A percentile compares a stretch with the other conserved stretches of the same genome.
Conservation (phyloP, 2,888 invertebrate species). For the Cotesia congregata region DNA sequence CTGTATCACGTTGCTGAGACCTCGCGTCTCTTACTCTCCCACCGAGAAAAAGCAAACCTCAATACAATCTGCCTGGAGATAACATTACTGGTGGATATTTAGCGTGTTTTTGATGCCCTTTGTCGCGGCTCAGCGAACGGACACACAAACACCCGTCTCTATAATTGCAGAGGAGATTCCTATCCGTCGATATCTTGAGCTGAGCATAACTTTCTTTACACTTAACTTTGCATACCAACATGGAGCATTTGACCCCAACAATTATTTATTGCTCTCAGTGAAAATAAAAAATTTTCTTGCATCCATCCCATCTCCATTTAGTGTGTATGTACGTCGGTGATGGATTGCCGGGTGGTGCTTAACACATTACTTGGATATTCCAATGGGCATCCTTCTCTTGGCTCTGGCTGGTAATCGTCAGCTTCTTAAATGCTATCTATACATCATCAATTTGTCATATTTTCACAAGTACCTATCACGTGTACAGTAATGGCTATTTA, state of each 20-base stretch:
- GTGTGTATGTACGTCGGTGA: slow-evolving; percentile 17
- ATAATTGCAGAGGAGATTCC: slow-evolving; percentile 36
- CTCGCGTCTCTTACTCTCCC: slow-evolving; percentile 12
- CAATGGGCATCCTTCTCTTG: slow-evolving; percentile 8
- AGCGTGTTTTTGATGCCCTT: slow-evolving; percentile 29
- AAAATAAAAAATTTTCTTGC: slow-evolving; percentile 23
- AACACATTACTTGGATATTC: slow-evolving; percentile 23
- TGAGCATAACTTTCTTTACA: background rate
- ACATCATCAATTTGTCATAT: slow-evolving; percentile 1
- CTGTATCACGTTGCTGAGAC: background rate
- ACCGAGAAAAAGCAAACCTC: background rate
- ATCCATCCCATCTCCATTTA: slow-evolving; percentile 4
- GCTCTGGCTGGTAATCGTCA: background rate
- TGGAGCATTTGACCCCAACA: slow-evolving; percentile 40
- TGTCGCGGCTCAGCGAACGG: background rate
- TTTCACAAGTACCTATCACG: background rate
- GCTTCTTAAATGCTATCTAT: slow-evolving; percentile 16
- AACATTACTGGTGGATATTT: slow-evolving; percentile 25
- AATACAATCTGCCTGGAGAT: background rate
- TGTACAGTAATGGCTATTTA: background rate
- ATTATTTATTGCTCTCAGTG: slow-evolving; percentile 35
- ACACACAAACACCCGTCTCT: slow-evolving; percentile 7
- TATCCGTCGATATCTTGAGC: slow-evolving; percentile 23
- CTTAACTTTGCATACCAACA: slow-evolving; percentile 16
- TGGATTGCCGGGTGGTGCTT: slow-evolving; percentile 22